Evolutionary conservation across 2,888 invertebrate genomes (phyloP).

Genomic region (Rhodophaea formosa): DNA sequence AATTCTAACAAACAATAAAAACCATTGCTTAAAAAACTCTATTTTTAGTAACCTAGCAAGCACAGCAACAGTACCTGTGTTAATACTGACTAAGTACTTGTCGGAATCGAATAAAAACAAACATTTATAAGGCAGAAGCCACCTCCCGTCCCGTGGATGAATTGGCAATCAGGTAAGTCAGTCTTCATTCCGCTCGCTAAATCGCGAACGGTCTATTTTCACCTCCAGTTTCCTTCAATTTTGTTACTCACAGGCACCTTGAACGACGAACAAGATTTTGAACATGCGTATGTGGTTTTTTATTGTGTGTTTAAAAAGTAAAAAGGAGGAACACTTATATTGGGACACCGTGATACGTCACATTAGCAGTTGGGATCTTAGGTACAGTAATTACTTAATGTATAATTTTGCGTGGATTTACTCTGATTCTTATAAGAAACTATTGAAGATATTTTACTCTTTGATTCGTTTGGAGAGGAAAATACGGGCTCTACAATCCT

Average conservation of each 20-base stretch:
- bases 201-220: constrained; percentile 18
- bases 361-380: too few relatives aligned
- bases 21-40: not conserved
- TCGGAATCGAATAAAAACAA: constrained; percentile 11
- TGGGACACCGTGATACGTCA: too few relatives aligned
- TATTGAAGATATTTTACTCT: too few relatives aligned
- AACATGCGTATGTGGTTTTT: too few relatives aligned
- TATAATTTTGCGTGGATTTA: too few relatives aligned
- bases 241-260: not conserved
- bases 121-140: constrained; percentile 5
- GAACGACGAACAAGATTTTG: not conserved
- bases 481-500: too few relatives aligned
- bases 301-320: too few relatives aligned
- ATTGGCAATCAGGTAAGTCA: constrained; percentile 43
- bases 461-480: too few relatives aligned
- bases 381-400: too few relatives aligned
- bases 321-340: too few relatives aligned
- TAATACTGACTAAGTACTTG: not conserved
- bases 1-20: too few relatives aligned
- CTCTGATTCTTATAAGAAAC: too few relatives aligned
- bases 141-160: constrained; percentile 34
- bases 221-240: constrained; percentile 14
- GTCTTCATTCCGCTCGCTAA: constrained; percentile 16
- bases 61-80: not conserved
- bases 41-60: not conserved